Base-by-base conservation (phyloP, 2,888 invertebrate species). In the Epirrhoe alternata region DNA sequence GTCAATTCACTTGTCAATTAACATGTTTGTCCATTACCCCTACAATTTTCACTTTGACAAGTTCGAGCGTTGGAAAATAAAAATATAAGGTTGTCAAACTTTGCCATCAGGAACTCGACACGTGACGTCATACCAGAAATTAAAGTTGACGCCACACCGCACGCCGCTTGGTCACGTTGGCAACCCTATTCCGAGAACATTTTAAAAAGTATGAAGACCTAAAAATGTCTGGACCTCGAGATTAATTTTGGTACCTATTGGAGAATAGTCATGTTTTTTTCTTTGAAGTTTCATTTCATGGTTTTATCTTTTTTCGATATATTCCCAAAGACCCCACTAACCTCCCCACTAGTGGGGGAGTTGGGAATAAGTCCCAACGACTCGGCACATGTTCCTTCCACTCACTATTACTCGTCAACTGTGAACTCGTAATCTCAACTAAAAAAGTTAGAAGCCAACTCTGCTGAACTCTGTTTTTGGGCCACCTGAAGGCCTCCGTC, bases 141-240 rank as follows among this genome's bases (percentile, higher is more conserved):
- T 83, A 79, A 80, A 83, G 79, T 81, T 78, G 72, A 72, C 72
- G 74, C 72, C 72, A 65, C 33, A 24, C 24, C 24, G 24, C 31
- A 49, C 61, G 63, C 58, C 49, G 38, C 61, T 61, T 58, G 58
- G 71, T 74, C 73, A 74, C 67, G 54, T 30, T 45, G 56, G 49
- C 33, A 55, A 57, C 58, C 69, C 38, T 74, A 73, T 74, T 75
- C 74, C 71, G 66, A 58, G 24, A 51, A 14, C 56, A 24, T 51
- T 47, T 16, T 45, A 14, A 14, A n/a, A n/a, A 45, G 45, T 14
- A n/a, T 6, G 45, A 5, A n/a, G 4, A 14, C n/a, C 45, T 45
- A 14, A 47, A 47, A 47, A 6, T 16, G 14, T 47, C 14, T 6
- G 5, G 0, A 47, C 6, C 16, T 47, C 16, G 47, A 42, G 4